phyloP scores from a whole-genome alignment of 2,888 invertebrate species.

The Rotaria magnacalcarata region DNA sequence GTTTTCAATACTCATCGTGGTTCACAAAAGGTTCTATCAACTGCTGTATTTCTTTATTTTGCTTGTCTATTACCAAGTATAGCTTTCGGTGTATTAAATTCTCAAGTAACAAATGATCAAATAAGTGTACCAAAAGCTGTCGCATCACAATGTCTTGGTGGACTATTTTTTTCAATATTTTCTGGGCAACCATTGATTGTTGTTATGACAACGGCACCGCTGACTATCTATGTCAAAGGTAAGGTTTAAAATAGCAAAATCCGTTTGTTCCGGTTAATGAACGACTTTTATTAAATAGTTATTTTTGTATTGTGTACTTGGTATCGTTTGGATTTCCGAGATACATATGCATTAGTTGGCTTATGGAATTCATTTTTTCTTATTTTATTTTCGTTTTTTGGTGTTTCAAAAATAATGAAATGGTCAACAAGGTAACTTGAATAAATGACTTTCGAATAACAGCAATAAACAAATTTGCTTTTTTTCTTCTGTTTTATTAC shows the following conservation, averaged over 20 bases:
- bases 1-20: constrained; percentile 62
- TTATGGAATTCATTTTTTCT: constrained; percentile 65
- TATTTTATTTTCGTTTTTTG: constrained; percentile 61
- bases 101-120: background rate
- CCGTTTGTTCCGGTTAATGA: background rate
- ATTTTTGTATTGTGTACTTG: constrained; percentile 58
- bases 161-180: constrained; percentile 63
- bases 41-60: constrained; percentile 65
- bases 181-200: constrained; percentile 66
- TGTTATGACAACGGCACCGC: constrained; percentile 65
- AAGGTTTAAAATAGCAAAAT: background rate
- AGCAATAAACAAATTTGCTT: background rate
- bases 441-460: no score
- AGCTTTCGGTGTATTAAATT: constrained; percentile 65
- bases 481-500: no score
- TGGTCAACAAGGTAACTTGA: constrained; percentile 62
- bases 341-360: constrained; percentile 65
- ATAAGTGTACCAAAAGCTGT: constrained; percentile 62
- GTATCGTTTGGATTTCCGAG: constrained; percentile 63
- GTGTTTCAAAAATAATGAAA: constrained; percentile 63
- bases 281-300: background rate
- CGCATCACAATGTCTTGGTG: constrained; percentile 64
- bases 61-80: constrained; percentile 65
- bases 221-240: constrained; percentile 66
- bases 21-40: constrained; percentile 63